Conservation (phyloP, 2,113 vertebrate genomes). For the Numida meleagris region DNA sequence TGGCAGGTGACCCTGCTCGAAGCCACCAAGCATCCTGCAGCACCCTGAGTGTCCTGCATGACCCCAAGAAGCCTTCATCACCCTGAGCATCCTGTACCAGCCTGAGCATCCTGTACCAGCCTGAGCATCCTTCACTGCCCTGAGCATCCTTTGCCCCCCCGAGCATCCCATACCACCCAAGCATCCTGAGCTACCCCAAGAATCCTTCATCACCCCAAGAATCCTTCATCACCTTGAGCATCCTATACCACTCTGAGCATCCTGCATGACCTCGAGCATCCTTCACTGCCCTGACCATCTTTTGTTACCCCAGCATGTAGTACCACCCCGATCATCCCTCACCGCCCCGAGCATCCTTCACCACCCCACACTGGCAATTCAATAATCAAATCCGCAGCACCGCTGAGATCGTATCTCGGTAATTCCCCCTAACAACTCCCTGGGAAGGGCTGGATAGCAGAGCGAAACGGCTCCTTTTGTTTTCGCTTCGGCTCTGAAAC, state of each 20-base stretch:
- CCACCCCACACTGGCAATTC: not conserved
- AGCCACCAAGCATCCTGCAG: not conserved
- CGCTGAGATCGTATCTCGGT: not conserved
- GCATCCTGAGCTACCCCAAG: no score
- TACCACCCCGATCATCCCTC: not conserved
- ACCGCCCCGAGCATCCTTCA: not conserved
- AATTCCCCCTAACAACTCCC: slow-evolving; percentile 4
- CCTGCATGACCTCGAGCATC: not conserved
- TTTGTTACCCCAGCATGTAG: no score
- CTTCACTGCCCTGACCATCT: no score
- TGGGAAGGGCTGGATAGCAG: not conserved
- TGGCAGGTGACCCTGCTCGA: not conserved
- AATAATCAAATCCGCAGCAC: not conserved
- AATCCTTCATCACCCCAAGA: not conserved
- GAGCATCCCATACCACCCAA: no score
- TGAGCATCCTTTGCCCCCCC: not conserved
- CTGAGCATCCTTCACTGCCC: not conserved
- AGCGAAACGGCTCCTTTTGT: not conserved
- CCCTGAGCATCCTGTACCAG: not conserved
- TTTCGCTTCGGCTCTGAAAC: not conserved
- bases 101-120: no score
- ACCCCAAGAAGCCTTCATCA: not conserved
- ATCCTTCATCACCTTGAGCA: no score
- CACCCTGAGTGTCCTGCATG: not conserved
- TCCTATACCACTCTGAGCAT: no score